Conservation (phyloP, 2,113 vertebrate species). For the Myrmecobius fasciatus region DNA sequence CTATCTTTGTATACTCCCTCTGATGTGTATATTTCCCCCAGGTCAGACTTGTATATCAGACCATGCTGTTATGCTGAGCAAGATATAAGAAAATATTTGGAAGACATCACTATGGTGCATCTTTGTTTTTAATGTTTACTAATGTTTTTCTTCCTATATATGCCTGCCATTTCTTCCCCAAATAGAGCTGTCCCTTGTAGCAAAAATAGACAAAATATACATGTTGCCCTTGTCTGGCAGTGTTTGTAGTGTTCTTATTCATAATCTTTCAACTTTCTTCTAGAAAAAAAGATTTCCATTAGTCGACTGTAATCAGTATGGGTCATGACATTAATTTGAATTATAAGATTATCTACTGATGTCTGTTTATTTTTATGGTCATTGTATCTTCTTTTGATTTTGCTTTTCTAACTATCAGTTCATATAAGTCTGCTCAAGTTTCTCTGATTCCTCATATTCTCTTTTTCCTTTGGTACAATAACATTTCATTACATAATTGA, state of each 20-base stretch:
- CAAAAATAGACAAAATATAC: not conserved
- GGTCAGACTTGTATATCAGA: not conserved
- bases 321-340: not conserved
- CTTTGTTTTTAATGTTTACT: not conserved
- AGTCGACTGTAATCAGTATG: not conserved
- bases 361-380: not conserved
- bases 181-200: not conserved
- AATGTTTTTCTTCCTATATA: not conserved
- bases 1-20: not conserved
- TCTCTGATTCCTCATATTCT: not conserved
- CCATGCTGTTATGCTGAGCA: not conserved
- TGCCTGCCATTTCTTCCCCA: not conserved
- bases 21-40: not conserved
- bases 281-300: not conserved
- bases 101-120: not conserved
- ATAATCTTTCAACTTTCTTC: not conserved
- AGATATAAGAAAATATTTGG: not conserved
- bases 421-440: not conserved
- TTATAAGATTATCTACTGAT: not conserved
- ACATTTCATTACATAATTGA: not conserved
- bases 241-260: not conserved
- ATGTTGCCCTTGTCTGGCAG: not conserved
- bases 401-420: not conserved
- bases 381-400: not conserved
- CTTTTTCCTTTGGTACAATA: not conserved